phyloP scores from a whole-genome alignment of 2,797 vertebrate species.

The Hylomyscus alleni region DNA sequence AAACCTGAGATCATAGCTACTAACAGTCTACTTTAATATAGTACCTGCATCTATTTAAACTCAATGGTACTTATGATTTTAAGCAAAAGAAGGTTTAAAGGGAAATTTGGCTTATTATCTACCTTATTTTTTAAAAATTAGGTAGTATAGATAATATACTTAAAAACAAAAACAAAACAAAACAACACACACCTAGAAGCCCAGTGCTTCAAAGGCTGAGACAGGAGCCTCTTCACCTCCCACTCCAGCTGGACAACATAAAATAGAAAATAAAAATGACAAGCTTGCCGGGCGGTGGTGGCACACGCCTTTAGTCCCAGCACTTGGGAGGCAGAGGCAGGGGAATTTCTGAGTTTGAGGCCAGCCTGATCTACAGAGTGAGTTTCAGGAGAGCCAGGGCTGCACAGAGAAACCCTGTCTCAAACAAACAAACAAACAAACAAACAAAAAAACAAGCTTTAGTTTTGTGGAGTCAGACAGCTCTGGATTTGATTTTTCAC shows the following conservation, averaged over 20 bases:
- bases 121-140: not conserved
- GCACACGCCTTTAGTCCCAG: too few relatives aligned
- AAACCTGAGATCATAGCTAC: not conserved
- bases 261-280: not conserved
- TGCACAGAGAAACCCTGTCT: too few relatives aligned
- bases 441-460: not conserved
- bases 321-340: too few relatives aligned
- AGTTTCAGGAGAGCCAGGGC: too few relatives aligned
- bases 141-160: not conserved
- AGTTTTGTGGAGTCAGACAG: not conserved
- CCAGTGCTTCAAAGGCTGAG: not conserved
- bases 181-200: not conserved
- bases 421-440: too few relatives aligned
- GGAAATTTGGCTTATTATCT: not conserved
- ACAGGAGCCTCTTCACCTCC: not conserved
- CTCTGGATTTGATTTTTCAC: conserved; percentile 21
- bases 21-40: not conserved
- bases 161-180: not conserved
- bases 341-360: too few relatives aligned
- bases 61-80: not conserved
- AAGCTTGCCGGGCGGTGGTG: not conserved
- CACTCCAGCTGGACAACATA: not conserved
- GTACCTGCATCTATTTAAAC: not conserved
- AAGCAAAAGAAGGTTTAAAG: not conserved
- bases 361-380: too few relatives aligned